Evolutionary conservation across 2,797 vertebrate species (phyloP), one percentile per base, ranked within the genome.

Genomic region (Lateolabrax maculatus): DNA sequence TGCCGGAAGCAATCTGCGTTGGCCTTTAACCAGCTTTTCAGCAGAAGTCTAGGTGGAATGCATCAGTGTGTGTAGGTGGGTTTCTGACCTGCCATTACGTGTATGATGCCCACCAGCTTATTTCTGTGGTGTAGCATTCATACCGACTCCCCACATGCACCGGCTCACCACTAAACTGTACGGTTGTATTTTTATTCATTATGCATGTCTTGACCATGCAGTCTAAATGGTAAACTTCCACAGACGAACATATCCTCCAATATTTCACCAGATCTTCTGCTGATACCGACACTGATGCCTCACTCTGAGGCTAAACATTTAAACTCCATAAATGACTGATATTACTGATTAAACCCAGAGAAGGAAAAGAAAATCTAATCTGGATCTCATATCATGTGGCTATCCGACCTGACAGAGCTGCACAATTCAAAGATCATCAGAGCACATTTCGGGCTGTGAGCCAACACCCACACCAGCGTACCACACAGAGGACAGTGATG

Each of bases 341-440:
- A 29, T 69, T 19, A 48, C 27, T 53, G 52, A 52, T 82, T 21
- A 46, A 67, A 64, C 52, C 31, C 62, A 48, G 51, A 43, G 31
- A 39, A 36, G 15, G 2, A 8, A 12, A 29, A n/a, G 4, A 39
- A 49, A 46, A 46, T 55, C 9, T 16, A 36, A 56, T 73, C 43
- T 25, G 36, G 58, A 77, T 75, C 58, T 75, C 21, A 6, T 31
- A 46, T 56, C 56, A 36, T 27, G 39, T 44, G 49, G 56, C 77
- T 31, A 73, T 76, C 63, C 10, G 36, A 84, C 70, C 76, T 71
- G 86, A 84, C 81, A 79, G 69, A 78, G 75, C 71, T 85, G 80
- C 46, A 87, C 89, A 88, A 81, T 57, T 75, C 64, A 80, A 72
- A 83, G 87, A 85, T 75, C 88, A 89, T 87, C 85, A 82, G 80